Conservation (phyloP, 2,113 vertebrate species). For the Eublepharis macularius region DNA sequence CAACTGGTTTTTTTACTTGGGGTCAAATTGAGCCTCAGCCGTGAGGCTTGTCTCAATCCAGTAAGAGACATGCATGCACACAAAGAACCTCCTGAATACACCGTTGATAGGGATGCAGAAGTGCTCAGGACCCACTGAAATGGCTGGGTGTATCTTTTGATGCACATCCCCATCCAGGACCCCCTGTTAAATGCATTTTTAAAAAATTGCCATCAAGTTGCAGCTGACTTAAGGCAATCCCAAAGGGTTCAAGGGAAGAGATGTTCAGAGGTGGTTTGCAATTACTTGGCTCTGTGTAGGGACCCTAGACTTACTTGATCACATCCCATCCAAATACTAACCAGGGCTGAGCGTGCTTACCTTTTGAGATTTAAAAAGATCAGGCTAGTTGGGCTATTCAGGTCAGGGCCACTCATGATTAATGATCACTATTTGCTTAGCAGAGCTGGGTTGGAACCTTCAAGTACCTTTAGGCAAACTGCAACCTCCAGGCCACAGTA, state of each 20-base stretch:
- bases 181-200: too few species aligned
- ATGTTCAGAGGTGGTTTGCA: too few species aligned
- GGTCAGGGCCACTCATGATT: neutral
- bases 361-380: too few species aligned
- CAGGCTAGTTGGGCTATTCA: too few species aligned
- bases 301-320: too few species aligned
- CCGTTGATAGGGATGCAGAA: neutral
- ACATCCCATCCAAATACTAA: too few species aligned
- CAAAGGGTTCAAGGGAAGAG: too few species aligned
- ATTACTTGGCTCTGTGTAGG: too few species aligned
- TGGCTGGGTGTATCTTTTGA: neutral
- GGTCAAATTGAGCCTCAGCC: neutral
- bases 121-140: neutral
- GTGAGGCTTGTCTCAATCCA: neutral
- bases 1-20: neutral
- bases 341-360: too few species aligned
- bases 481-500: too few species aligned
- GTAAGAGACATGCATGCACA: neutral
- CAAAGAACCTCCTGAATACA: neutral
- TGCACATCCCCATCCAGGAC: neutral
- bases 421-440: neutral
- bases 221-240: too few species aligned
- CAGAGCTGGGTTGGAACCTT: neutral
- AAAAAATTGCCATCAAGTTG: too few species aligned
- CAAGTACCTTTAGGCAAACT: neutral